Percentiles rank a stretch among this genome's conserved stretches.
Evolutionary conservation across 2,888 invertebrate species (phyloP).

Genomic region (Neelides folsomi): DNA sequence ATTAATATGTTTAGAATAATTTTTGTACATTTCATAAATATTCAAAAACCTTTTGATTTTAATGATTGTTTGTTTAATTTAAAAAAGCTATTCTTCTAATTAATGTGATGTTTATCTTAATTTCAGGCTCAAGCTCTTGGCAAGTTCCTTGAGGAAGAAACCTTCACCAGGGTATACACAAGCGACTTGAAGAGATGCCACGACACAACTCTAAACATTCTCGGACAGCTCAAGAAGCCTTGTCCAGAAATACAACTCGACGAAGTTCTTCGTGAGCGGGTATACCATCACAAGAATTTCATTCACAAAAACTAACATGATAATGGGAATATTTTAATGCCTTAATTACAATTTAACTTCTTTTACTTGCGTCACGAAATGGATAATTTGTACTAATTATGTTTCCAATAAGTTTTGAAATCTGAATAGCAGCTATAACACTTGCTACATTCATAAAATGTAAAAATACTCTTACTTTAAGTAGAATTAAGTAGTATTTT

Average conservation of each 20-base stretch:
- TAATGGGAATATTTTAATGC: not conserved
- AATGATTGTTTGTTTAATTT: no score
- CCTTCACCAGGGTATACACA: constrained; percentile 18
- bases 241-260: constrained; percentile 17
- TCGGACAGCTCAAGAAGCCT: constrained; percentile 10
- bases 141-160: constrained; percentile 12
- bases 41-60: no score
- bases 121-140: constrained; percentile 18
- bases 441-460: no score
- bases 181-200: constrained; percentile 24
- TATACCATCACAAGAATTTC: not conserved
- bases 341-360: not conserved
- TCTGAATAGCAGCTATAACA: no score
- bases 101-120: no score
- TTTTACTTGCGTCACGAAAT: not conserved
- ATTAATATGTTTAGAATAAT: no score
- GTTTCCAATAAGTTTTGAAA: no score
- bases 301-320: no score
- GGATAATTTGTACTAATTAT: not conserved
- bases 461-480: no score
- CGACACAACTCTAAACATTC: constrained; percentile 19
- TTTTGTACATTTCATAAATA: no score
- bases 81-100: no score
- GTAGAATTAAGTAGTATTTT: no score
- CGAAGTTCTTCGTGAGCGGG: constrained; percentile 15